Evolutionary conservation across 2,888 invertebrate species (phyloP).

Genomic region (Stenotaenia linearis): DNA sequence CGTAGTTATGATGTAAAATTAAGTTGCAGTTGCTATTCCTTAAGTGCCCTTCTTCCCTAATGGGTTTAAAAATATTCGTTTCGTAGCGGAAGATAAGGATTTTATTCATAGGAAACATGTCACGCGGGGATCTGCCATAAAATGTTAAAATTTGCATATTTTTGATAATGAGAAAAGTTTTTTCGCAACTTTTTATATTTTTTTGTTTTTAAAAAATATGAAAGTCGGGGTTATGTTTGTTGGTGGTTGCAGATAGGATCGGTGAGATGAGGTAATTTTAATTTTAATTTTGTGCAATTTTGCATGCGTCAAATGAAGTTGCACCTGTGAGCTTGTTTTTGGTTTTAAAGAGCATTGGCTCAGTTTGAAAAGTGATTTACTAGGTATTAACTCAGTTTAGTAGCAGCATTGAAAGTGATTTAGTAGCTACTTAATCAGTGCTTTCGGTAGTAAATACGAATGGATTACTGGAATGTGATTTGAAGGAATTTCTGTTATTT

Average conservation of each 20-base stretch:
- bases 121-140: constrained; percentile 2
- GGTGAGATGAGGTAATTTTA: not conserved
- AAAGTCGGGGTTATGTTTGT: not conserved
- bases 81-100: not conserved
- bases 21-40: not conserved
- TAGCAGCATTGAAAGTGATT: too few relatives aligned
- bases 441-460: too few relatives aligned
- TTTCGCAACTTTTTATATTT: not conserved
- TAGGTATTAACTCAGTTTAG: too few relatives aligned
- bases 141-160: not conserved
- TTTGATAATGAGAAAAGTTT: not conserved
- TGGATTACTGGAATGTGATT: too few relatives aligned
- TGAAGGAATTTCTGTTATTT: too few relatives aligned
- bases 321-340: too few relatives aligned
- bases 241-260: not conserved
- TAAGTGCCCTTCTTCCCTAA: constrained; percentile 15
- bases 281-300: too few relatives aligned
- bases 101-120: constrained; percentile 15
- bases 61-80: constrained; percentile 16
- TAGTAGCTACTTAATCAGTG: too few relatives aligned
- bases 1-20: not conserved
- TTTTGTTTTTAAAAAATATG: not conserved
- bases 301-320: too few relatives aligned
- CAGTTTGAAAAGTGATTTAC: too few relatives aligned
- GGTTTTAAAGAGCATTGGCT: too few relatives aligned